These are phyloP conservation scores for Chelonus insularis DNA, from an alignment of 1,140 invertebrate genomes.

Conservation along the genomic window DNA sequence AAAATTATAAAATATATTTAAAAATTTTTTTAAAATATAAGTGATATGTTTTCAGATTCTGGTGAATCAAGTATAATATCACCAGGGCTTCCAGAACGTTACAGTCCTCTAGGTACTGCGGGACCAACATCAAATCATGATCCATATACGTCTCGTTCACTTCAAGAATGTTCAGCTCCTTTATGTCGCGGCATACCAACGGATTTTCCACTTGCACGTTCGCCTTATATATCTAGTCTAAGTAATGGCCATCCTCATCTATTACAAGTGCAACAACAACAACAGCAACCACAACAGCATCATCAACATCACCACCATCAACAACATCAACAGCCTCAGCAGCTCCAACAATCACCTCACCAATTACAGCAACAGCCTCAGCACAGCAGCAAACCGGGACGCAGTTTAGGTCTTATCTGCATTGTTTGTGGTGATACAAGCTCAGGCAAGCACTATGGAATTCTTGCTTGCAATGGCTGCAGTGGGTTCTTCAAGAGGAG, in stretches of 20 bases:
- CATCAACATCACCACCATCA: conserved; percentile 23
- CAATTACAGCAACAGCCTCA: conserved; percentile 42
- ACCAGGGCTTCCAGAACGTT: conserved; percentile 56
- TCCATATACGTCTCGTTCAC: conserved; percentile 50
- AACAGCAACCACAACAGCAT: conserved; percentile 37
- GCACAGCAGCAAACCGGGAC: conserved; percentile 48
- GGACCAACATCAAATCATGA: conserved; percentile 54
- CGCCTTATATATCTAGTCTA: conserved; percentile 53
- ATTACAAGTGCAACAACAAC: conserved; percentile 49
- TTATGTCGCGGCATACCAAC: conserved; percentile 51
- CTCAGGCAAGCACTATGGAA: conserved; percentile 97
- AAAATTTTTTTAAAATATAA: background rate
- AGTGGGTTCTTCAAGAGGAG: conserved; percentile 98
- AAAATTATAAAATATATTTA: too few species aligned
- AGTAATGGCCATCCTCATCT: conserved; percentile 55
- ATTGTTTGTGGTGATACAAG: conserved; percentile 97
- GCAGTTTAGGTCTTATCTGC: conserved; percentile 75
- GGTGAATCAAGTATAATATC: conserved; percentile 58
- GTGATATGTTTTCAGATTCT: conserved; percentile 44
- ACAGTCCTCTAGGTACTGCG: conserved; percentile 52
- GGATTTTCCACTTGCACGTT: conserved; percentile 51
- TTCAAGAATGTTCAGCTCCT: conserved; percentile 51
- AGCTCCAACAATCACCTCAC: conserved; percentile 41
- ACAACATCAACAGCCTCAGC: conserved; percentile 30
- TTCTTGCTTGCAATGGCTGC: conserved; percentile 98